A percentile compares a stretch with the other conserved stretches of the same genome.
These are phyloP conservation scores for Cliona cf. orientalis DNA, from an alignment of 37 sponge, comb jelly and placozoan genomes.

Conservation along the genomic window DNA sequence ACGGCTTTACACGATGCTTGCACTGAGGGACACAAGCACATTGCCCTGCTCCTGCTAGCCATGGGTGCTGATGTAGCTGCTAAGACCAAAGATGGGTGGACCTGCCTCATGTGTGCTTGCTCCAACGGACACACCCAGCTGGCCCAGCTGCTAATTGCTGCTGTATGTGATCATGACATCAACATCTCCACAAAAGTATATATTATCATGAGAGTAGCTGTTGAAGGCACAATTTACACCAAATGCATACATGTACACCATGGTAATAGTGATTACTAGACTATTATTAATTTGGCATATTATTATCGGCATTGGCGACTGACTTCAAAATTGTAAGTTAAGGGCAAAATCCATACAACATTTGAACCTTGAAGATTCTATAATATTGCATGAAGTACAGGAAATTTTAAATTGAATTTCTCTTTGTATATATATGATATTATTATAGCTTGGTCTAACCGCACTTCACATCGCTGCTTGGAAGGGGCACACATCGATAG, in stretches of 20 bases:
- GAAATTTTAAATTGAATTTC: neutral
- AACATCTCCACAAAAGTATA: slow-evolving; percentile 38
- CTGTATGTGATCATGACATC: slow-evolving; percentile 59
- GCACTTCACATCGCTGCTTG: slow-evolving; percentile 71
- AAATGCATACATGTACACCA: no score
- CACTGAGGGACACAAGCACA: slow-evolving; percentile 51
- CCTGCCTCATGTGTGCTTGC: slow-evolving; percentile 72
- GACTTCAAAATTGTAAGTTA: no score
- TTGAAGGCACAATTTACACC: no score
- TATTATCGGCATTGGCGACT: neutral
- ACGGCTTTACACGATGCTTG: slow-evolving; percentile 79
- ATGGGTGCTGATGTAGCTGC: slow-evolving; percentile 46
- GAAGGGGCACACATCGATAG: slow-evolving; percentile 57
- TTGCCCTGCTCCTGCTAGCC: slow-evolving; percentile 51
- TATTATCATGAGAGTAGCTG: no score
- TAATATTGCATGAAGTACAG: neutral
- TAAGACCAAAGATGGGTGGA: slow-evolving; percentile 69
- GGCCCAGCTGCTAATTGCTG: slow-evolving; percentile 48
- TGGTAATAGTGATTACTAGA: no score
- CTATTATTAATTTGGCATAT: neutral
- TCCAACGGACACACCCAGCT: slow-evolving; percentile 54
- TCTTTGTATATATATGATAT: neutral
- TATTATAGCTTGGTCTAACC: slow-evolving; percentile 53
- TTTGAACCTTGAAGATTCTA: neutral
- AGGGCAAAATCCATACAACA: neutral